Conservation (phyloP, 2,113 vertebrate species). For the Podocnemis expansa region DNA sequence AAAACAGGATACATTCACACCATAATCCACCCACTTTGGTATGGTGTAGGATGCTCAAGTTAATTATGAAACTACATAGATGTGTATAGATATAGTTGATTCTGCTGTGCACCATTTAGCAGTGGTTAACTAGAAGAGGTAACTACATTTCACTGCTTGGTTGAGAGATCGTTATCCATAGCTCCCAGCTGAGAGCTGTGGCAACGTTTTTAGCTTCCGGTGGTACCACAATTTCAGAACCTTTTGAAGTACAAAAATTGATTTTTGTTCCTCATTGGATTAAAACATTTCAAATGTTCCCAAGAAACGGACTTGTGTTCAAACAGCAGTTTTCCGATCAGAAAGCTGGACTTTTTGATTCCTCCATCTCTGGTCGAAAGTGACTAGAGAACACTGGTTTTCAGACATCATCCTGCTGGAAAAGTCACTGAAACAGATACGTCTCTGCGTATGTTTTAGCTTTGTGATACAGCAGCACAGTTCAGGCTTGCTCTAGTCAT, state of each 20-base stretch:
- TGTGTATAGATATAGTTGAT: background rate
- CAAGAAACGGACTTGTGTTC: constrained; percentile 28
- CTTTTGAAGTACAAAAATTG: constrained; percentile 47
- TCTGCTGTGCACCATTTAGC: background rate
- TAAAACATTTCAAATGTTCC: constrained; percentile 48
- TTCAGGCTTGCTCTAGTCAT: background rate
- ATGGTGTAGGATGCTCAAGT: background rate
- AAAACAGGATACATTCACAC: background rate
- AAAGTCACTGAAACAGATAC: background rate
- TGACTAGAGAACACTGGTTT: background rate
- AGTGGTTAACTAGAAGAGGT: background rate
- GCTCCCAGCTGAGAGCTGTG: background rate
- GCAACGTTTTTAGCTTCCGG: background rate
- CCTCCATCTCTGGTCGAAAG: background rate
- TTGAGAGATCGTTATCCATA: background rate
- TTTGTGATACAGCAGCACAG: background rate
- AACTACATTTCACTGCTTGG: background rate
- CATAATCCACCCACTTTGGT: background rate
- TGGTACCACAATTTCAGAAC: background rate
- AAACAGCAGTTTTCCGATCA: constrained; percentile 30
- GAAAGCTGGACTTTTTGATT: background rate
- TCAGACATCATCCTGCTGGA: background rate
- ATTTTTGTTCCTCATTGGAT: constrained; percentile 40
- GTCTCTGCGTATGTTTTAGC: background rate
- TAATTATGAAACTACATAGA: background rate